phyloP scores from a whole-genome alignment of 2,888 invertebrate genomes.

The Crematogaster levior region DNA sequence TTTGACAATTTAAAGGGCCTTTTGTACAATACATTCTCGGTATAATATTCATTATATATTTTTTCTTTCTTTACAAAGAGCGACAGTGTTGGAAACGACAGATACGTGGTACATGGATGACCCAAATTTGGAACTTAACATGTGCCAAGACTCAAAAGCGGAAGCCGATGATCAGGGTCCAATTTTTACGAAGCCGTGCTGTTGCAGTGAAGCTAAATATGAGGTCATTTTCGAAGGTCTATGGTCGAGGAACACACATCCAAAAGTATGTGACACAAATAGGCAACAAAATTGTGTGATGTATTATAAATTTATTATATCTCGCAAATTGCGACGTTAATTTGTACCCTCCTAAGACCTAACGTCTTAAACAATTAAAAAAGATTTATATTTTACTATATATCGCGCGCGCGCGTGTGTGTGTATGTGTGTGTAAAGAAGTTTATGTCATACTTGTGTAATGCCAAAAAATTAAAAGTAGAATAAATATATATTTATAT shows the following conservation, averaged over 20 bases:
- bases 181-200: constrained; percentile 90
- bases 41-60: not conserved
- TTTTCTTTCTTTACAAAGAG: constrained; percentile 87
- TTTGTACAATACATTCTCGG: not conserved
- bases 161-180: constrained; percentile 87
- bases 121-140: constrained; percentile 91
- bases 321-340: not conserved
- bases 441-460: no score
- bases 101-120: constrained; percentile 96
- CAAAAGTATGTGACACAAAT: constrained; percentile 87
- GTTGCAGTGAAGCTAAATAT: constrained; percentile 98
- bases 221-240: constrained; percentile 95
- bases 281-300: not conserved
- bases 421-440: no score
- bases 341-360: not conserved
- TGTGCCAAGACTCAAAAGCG: constrained; percentile 92
- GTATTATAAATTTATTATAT: not conserved
- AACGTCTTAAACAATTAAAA: not conserved
- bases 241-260: constrained; percentile 98
- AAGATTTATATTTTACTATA: not conserved
- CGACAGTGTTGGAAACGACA: constrained; percentile 93
- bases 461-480: constrained; percentile 1
- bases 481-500: no score
- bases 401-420: no score
- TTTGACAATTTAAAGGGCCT: not conserved